Evolutionary conservation across 2,113 vertebrate genomes (phyloP), one percentile per base, ranked within the genome.

Genomic region (Notothenia coriiceps): DNA sequence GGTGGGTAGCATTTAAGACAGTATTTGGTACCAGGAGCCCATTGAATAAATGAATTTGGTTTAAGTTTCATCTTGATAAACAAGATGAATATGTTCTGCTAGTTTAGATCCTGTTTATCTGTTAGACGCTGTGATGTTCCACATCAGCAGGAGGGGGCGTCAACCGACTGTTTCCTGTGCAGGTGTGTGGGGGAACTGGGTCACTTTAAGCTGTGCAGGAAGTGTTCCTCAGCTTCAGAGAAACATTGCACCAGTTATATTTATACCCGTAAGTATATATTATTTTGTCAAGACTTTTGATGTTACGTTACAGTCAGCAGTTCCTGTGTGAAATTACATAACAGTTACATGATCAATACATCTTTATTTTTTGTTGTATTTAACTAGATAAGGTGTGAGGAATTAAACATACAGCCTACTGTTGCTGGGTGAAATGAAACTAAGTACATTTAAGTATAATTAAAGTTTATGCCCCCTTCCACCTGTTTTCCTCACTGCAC

Each of bases 61-160:
- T 40, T 60, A 14, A 59, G 56, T 17, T 35, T 59, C 25, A 44
- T 18, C 14, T 9, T 35, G n/a, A 50, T 33, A n/a, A 61, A 35
- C 0, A 40, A 51, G 46, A 14, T 4, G 1, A 17, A n/a, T 46
- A 65, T 40, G 2, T 52, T 47, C 15, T 10, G 71, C 6, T 5
- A 6, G 20, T 17, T 46, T 0, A 33, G 18, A 14, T 74, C 15
- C n/a, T 6, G 15, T 46, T 0, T 40, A 25, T 25, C 10, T 54
- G 46, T 22, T 13, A 25, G 20, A 70, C 6, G 2, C 18, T 10
- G 2, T 25, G 25, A 20, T 50, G 20, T 52, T 43, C 14, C 20
- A 55, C 15, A n/a, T 20, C 0, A 50, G 10, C 74, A 83, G 55
- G n/a, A 72, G 74, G 69, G 74, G 74, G 80, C 25, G 49, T 43